Conservation (phyloP, 2,797 vertebrate species). For the Sebastolobus altivelis region DNA sequence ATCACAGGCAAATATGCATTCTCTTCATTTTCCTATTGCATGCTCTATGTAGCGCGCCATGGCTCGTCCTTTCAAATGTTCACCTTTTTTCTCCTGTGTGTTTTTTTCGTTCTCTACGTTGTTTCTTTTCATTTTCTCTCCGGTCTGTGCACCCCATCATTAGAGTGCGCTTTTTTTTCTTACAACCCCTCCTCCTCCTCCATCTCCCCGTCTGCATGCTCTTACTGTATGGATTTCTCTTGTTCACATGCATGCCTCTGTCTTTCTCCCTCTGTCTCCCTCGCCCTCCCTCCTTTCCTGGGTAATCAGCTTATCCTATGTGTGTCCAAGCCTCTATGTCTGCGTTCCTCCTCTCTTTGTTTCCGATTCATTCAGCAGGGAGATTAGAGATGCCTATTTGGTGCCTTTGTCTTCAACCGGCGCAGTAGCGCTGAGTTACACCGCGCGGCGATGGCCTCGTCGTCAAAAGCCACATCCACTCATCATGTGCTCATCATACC, state of each 20-base stretch:
- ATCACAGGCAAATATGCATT: constrained; percentile 67
- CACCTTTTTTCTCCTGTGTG: constrained; percentile 43
- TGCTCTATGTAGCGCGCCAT: constrained; percentile 50
- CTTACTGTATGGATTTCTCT: constrained; percentile 71
- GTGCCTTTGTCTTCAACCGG: constrained; percentile 81
- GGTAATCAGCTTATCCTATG: constrained; percentile 86
- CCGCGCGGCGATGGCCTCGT: constrained; percentile 45
- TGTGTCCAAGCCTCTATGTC: constrained; percentile 82
- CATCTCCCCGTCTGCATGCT: constrained; percentile 53
- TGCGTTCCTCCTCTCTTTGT: constrained; percentile 85
- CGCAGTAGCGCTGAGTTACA: constrained; percentile 66
- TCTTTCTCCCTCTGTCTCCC: constrained; percentile 56
- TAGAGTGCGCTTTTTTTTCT: constrained; percentile 39
- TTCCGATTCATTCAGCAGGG: constrained; percentile 84
- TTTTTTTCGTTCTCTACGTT: constrained; percentile 11
- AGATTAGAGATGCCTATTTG: constrained; percentile 88
- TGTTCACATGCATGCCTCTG: constrained; percentile 61
- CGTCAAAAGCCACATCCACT: constrained; percentile 41
- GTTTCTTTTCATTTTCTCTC: constrained; percentile 63
- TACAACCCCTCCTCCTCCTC: constrained; percentile 1
- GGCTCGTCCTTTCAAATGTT: constrained; percentile 58
- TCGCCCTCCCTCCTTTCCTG: constrained; percentile 67
- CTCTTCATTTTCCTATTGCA: constrained; percentile 62
- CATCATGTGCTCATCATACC: constrained; percentile 43
- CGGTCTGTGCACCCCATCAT: constrained; percentile 66